Conservation (phyloP, 1,140 invertebrate species). For the Hypothenemus hampei region DNA sequence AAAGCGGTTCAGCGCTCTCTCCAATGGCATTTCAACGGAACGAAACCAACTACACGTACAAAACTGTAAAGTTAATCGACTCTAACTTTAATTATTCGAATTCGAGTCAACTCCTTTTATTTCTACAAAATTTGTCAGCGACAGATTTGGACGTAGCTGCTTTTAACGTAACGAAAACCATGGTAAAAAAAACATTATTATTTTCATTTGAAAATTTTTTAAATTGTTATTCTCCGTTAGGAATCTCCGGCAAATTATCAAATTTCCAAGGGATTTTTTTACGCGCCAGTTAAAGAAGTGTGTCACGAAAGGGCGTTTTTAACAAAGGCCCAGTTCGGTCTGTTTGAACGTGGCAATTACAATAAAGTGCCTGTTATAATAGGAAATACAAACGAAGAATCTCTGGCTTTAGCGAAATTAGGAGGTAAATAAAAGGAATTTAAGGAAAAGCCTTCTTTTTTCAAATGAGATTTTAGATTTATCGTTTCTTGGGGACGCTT, state of each 20-base stretch:
- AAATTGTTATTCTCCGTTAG: background rate
- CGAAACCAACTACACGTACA: conserved; percentile 5
- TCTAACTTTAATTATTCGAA: background rate
- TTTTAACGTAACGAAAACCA: background rate
- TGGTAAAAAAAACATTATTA: too few species aligned
- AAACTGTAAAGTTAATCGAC: conserved; percentile 6
- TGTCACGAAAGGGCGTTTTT: conserved; percentile 17
- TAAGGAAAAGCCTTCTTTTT: too few species aligned
- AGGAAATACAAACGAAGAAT: conserved; percentile 23
- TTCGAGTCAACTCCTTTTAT: conserved; percentile 6
- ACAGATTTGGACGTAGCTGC: conserved; percentile 9
- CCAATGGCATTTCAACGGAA: conserved; percentile 19
- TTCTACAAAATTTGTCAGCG: conserved; percentile 5
- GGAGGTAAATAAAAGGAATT: background rate
- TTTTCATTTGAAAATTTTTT: too few species aligned
- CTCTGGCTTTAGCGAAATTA: background rate
- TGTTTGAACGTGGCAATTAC: conserved; percentile 16
- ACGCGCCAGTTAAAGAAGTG: conserved; percentile 16
- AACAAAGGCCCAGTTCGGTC: conserved; percentile 3
- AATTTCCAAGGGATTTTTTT: conserved; percentile 24
- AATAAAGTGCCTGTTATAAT: conserved; percentile 23
- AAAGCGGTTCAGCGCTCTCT: conserved; percentile 22
- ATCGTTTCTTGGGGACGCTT: conserved; percentile 8
- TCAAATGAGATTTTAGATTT: conserved; percentile 12
- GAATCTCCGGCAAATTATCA: conserved; percentile 8